Base-by-base conservation (phyloP, 2,797 vertebrate genomes). In the Naso thynnoides region DNA sequence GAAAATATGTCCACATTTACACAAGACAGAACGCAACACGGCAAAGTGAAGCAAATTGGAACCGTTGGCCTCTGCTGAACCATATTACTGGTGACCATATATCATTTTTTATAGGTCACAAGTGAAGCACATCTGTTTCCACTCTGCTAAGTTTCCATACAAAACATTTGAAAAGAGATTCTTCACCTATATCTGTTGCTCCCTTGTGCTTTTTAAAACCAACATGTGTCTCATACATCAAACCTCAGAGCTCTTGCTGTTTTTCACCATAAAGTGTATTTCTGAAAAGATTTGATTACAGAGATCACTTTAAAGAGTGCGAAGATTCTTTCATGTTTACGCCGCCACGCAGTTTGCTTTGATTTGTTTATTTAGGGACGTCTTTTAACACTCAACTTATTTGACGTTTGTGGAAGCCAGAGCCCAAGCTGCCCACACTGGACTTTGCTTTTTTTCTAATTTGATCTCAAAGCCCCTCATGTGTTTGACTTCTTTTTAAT, bases 111-210 rank as follows among this genome's bases (percentile, higher is more conserved):
- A 97, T 96, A 95, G 94, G 95, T 96, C 94, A 95, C 90, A 93
- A 95, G 95, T 95, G 94, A 94, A 92, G 91, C 94, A 97, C 97
- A 98, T 98, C 96, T 98, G 97, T 96, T 98, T 98, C 95, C 95
- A 95, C 96, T 98, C 95, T 96, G 93, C 95, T 94, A 95, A 94
- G 95, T 96, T 95, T 96, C 95, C 95, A 95, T 95, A 95, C 88
- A 94, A 93, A 96, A 95, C 95, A 96, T 95, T 95, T 95, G 95
- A 96, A 96, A 95, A 84, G 87, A 92, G 90, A 93, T 90, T 91
- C 90, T 88, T 93, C 88, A 91, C 91, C 88, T 92, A 81, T 90
- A 85, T 89, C 76, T 84, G 78, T 73, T 79, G 82, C 67, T 81
- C 78, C 70, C 52, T 52, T 70, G 23, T 58, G 81, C 75, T 83